phyloP scores from a whole-genome alignment of 2,113 vertebrate genomes.

The Ictalurus furcatus region DNA sequence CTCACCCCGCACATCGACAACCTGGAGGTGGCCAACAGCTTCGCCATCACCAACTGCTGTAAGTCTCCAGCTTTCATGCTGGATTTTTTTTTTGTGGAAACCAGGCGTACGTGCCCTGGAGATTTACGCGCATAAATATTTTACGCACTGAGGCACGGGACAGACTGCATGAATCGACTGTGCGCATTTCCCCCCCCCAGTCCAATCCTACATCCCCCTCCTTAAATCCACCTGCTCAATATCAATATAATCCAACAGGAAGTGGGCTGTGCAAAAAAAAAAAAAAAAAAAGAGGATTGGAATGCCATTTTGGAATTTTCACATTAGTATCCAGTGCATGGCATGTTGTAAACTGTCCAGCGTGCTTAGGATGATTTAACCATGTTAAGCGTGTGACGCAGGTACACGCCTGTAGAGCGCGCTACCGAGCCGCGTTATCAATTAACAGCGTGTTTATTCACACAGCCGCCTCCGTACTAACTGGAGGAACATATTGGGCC shows the following conservation, averaged over 20 bases:
- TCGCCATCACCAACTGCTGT: constrained; percentile 98
- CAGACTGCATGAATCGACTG: not conserved
- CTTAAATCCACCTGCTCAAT: not conserved
- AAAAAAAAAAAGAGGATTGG: not conserved
- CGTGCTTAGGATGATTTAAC: not conserved
- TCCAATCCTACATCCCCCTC: fast-evolving
- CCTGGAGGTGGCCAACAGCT: constrained; percentile 98
- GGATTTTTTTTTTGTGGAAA: not conserved
- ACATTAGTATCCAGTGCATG: not conserved
- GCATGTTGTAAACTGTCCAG: not conserved
- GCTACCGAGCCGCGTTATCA: constrained; percentile 29
- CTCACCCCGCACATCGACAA: constrained; percentile 97
- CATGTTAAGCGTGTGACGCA: not conserved
- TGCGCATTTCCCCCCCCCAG: not conserved
- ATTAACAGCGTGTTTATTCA: constrained; percentile 32
- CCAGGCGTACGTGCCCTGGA: not conserved
- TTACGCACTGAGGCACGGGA: not conserved
- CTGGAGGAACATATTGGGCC: constrained; percentile 28
- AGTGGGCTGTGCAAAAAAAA: not conserved
- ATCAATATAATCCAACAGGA: not conserved
- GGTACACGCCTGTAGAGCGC: constrained; percentile 7
- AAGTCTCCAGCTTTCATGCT: constrained; percentile 69
- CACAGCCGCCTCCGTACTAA: constrained; percentile 20
- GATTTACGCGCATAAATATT: constrained; percentile 15
- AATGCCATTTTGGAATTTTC: not conserved